Percentiles rank a stretch among this genome's conserved stretches.
Evolutionary conservation across 2,113 vertebrate genomes (phyloP).

Genomic region (Bagarius yarrelli): DNA sequence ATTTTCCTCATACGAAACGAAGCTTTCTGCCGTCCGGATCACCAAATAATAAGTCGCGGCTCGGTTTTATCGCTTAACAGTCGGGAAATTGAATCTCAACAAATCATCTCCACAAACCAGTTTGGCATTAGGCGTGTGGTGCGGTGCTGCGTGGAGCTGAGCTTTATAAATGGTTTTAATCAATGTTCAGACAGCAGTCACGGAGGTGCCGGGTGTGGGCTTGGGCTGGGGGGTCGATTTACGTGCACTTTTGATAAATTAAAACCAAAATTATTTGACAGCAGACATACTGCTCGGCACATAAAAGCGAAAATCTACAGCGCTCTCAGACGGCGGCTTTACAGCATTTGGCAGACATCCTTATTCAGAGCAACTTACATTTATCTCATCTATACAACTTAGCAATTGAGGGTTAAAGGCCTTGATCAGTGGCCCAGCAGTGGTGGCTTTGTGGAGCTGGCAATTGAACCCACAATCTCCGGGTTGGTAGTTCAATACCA

Average conservation of each 20-base stretch:
- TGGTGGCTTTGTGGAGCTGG: too few relatives aligned
- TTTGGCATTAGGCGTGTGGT: conserved; percentile 6
- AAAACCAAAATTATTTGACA: conserved; percentile 55
- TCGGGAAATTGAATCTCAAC: conserved; percentile 22
- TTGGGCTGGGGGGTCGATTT: background rate
- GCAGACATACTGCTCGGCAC: conserved; percentile 29
- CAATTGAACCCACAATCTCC: too few relatives aligned
- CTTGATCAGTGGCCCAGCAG: too few relatives aligned
- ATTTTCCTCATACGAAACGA: background rate
- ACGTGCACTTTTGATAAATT: conserved; percentile 53
- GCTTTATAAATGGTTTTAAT: conserved; percentile 51
- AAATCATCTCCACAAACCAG: conserved; percentile 40
- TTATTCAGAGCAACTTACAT: too few relatives aligned
- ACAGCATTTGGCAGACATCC: too few relatives aligned
- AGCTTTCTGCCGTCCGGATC: background rate
- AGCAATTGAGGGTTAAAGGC: too few relatives aligned
- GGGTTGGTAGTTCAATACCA: too few relatives aligned
- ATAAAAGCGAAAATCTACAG: conserved; percentile 33
- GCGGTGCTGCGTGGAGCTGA: background rate
- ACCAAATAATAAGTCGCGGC: conserved; percentile 9
- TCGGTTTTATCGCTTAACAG: conserved; percentile 35
- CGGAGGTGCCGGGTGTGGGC: background rate
- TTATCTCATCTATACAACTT: too few relatives aligned
- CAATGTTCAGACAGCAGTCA: conserved; percentile 34
- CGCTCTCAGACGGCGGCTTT: conserved; percentile 26